Evolutionary conservation across 2,888 invertebrate genomes (phyloP), one percentile per base, ranked within the genome.

Genomic region (Lysandra bellargus): DNA sequence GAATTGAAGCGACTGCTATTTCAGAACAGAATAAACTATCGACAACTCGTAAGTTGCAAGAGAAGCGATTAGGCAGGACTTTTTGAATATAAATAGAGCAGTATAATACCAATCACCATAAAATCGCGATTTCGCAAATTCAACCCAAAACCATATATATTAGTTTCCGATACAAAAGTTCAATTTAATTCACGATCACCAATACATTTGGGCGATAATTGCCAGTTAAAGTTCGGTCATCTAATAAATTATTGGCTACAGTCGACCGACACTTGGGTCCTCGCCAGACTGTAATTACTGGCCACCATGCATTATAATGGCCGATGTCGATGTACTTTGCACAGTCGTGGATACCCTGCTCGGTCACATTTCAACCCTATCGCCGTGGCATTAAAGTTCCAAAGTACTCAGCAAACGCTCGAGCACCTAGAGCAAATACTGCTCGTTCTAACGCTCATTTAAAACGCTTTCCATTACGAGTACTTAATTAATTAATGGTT

Each of bases 231-330:
- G 76, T 76, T 76, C 33, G 76, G 57, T 23, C 57, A 30, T 76
- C 76, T 53, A 74, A 74, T 76, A 76, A 76, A 76, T 76, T 76
- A 57, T 14, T 33, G 53, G 53, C 53, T 57, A 57, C 76, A 53
- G 14, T 69, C 64, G 64, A 30, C 69, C 76, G 14, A 17, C 57
- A 14, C 76, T 76, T 76, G 76, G 76, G 76, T 17, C 76, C 30
- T 76, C 76, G 76, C 76, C 76, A 76, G 80, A 80, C 80, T 83
- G 89, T 93, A 92, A 93, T 92, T 93, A 93, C 91, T 90, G 88
- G 87, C 86, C 86, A 87, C 86, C 82, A 87, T 87, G 87, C 88
- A 89, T 86, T 85, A 89, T 91, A 90, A 91, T 90, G 88, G 88
- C 14, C 76, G 86, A 84, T 84, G 84, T 87, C 76, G 86, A 84